Evolutionary conservation across 2,797 vertebrate genomes (phyloP), one percentile per base, ranked within the genome.

Genomic region (Pampus argenteus): DNA sequence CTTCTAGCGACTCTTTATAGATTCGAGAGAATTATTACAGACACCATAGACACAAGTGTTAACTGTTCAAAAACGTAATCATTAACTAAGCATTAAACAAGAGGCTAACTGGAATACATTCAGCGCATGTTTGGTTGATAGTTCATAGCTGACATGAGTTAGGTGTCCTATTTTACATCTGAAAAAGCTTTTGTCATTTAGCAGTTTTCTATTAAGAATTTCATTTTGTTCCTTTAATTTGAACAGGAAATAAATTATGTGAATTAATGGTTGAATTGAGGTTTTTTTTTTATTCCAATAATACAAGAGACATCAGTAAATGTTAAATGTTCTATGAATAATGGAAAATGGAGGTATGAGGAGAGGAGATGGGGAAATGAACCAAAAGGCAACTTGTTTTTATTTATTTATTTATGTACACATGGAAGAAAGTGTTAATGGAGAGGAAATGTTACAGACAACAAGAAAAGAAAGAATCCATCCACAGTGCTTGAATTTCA

Each of bases 321-420:
- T 62, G 31, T 64, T 15, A 74, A 78, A 69, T 59, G 62, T 47
- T 58, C 28, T 52, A 40, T 82, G 56, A 86, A 78, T 78, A 72
- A 78, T 72, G 38, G 3, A 75, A 60, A 71, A 73, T 23, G 9
- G 17, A 63, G 56, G 67, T 48, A 26, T 25, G 25, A 56, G 14
- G 54, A 66, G 71, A 47, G 14, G 36, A 40, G 36, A 14, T 1
- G 38, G 17, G 38, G 57, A 86, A 87, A 86, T 85, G 48, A 83
- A 42, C 44, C 74, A 73, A 52, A 74, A 29, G 40, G 25, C 6
- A 44, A 44, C 17, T 44, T 40, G 13, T 38, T 38, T 40, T 40
- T 40, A 61, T 56, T 3, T 26, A 20, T 36, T 36, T 36, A 69
- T 78, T 25, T 59, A n/a, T 2, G 1, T 29, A 51, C 23, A 40